Evolutionary conservation across 37 sponge, comb jelly and placozoan species (phyloP).

Genomic region (Haliclona indistincta): DNA sequence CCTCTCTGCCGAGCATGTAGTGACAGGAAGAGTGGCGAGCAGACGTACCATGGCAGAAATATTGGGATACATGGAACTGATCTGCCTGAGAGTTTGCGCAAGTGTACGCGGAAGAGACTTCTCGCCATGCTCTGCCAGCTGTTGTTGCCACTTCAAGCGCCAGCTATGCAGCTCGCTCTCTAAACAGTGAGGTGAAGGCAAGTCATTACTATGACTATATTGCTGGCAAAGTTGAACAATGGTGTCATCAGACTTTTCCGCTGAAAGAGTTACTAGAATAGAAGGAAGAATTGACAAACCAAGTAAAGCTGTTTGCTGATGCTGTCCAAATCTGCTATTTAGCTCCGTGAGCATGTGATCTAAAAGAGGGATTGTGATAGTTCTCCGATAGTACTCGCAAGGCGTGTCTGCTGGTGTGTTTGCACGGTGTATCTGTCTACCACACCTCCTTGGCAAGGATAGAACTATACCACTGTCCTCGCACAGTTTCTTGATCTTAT

Average conservation of each 20-base stretch:
- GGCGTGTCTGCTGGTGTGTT: slow-evolving; percentile 35
- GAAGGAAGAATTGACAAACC: slow-evolving; percentile 19
- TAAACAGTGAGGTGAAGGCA: background rate
- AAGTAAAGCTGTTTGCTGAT: slow-evolving; percentile 45
- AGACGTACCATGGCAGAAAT: slow-evolving; percentile 4
- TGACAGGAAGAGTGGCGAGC: slow-evolving; percentile 35
- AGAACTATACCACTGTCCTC: slow-evolving; percentile 29
- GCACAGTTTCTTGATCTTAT: slow-evolving; percentile 18
- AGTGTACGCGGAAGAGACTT: slow-evolving; percentile 11
- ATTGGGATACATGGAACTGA: slow-evolving; percentile 12
- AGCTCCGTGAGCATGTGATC: slow-evolving; percentile 40
- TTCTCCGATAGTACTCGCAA: slow-evolving; percentile 14
- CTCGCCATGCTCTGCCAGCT: slow-evolving; percentile 11
- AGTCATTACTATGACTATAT: slow-evolving; percentile 3
- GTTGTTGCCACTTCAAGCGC: slow-evolving; percentile 18
- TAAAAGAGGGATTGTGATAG: slow-evolving; percentile 30
- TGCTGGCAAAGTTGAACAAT: background rate
- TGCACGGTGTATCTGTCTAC: slow-evolving; percentile 28
- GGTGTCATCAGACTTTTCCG: background rate
- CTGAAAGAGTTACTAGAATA: slow-evolving; percentile 1
- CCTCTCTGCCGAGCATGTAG: slow-evolving; percentile 22
- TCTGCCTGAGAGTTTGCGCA: slow-evolving; percentile 3
- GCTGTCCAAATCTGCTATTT: slow-evolving; percentile 13
- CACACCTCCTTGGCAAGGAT: slow-evolving; percentile 54
- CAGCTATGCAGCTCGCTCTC: slow-evolving; percentile 21